A percentile compares a stretch with the other conserved stretches of the same genome.
phyloP scores from a whole-genome alignment of 2,888 invertebrate genomes.

The Stenchaetothrips biformis region DNA sequence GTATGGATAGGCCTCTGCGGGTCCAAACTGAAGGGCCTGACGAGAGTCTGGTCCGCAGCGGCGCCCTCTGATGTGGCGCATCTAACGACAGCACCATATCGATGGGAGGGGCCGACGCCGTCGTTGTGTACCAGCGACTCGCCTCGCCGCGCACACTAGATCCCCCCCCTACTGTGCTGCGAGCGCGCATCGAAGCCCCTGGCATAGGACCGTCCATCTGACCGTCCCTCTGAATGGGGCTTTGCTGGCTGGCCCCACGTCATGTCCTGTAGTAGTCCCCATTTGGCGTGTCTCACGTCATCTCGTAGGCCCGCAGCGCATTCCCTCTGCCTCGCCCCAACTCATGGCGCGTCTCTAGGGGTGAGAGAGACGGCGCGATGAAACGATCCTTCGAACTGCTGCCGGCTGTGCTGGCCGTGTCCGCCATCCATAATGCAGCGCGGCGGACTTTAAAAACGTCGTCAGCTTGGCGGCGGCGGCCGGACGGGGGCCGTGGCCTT shows the following conservation, averaged over 20 bases:
- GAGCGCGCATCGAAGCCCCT: not conserved
- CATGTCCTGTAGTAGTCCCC: too few species aligned
- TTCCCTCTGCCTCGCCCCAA: not conserved
- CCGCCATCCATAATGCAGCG: not conserved
- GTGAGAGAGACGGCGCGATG: not conserved
- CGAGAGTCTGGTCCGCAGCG: not conserved
- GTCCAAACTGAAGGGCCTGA: too few species aligned
- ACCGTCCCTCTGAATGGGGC: too few species aligned
- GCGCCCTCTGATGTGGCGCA: not conserved
- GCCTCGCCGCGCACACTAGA: not conserved
- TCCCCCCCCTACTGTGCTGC: not conserved
- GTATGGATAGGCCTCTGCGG: not conserved
- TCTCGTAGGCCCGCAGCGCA: too few species aligned
- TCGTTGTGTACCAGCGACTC: not conserved
- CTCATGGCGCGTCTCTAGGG: not conserved
- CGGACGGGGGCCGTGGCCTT: not conserved
- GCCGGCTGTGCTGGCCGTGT: not conserved
- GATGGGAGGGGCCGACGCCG: not conserved
- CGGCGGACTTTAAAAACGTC: slow-evolving; percentile 12
- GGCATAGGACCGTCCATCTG: too few species aligned
- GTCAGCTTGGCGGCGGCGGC: not conserved
- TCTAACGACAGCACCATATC: not conserved
- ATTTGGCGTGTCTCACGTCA: too few species aligned
- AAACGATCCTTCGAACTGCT: not conserved
- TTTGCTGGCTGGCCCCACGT: too few species aligned